A percentile compares a stretch with the other conserved stretches of the same genome.
Conservation (phyloP, 1,140 invertebrate species). For the Theocolax elegans region DNA sequence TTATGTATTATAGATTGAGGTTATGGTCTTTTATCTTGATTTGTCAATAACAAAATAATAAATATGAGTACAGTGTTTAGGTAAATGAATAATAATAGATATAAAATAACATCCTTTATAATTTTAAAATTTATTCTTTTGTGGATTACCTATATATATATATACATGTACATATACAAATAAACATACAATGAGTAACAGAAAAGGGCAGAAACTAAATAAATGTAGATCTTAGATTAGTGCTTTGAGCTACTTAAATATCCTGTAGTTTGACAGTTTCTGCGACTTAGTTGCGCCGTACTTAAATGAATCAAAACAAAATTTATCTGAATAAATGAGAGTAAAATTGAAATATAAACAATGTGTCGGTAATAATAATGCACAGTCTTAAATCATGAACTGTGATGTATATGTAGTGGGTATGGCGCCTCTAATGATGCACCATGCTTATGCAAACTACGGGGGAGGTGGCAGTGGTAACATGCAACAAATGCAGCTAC, state of each 20-base stretch:
- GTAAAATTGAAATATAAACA: constrained; percentile 40
- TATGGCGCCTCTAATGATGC: constrained; percentile 71
- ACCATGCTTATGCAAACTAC: constrained; percentile 73
- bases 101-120: not conserved
- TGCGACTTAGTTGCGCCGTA: constrained; percentile 53
- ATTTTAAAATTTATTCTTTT: constrained; percentile 10
- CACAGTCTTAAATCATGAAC: constrained; percentile 63
- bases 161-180: not conserved
- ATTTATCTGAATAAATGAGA: constrained; percentile 18
- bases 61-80: no score
- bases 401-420: constrained; percentile 67
- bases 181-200: not conserved
- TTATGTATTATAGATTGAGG: no score
- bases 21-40: no score
- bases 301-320: constrained; percentile 39
- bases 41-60: no score
- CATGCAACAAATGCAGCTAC: constrained; percentile 70
- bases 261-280: constrained; percentile 47
- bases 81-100: no score
- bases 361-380: constrained; percentile 44
- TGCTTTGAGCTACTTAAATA: constrained; percentile 27
- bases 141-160: no score
- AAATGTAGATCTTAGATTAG: constrained; percentile 17
- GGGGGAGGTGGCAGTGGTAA: constrained; percentile 69
- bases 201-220: constrained; percentile 27